These are phyloP conservation scores for Mustela erminea DNA, from an alignment of 2,797 vertebrate species.

Conservation along the genomic window DNA sequence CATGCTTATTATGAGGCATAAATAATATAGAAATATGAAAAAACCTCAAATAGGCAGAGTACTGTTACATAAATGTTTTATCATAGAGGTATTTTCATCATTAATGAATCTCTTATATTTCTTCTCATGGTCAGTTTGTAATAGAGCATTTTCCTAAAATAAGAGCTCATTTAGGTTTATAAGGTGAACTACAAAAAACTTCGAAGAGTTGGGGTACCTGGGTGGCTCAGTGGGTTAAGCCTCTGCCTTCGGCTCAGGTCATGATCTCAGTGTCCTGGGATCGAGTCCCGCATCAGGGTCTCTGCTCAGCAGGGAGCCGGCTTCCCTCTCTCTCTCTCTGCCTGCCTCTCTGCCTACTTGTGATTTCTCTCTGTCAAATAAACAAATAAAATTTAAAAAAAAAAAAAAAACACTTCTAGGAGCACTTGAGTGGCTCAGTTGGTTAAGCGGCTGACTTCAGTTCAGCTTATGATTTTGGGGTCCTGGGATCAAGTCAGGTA, in stretches of 20 bases:
- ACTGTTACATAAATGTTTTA: neutral
- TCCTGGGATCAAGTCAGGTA: neutral
- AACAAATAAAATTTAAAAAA: too few species aligned
- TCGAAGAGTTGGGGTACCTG: neutral
- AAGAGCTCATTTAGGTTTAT: constrained; percentile 21
- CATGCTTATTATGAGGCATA: constrained; percentile 44
- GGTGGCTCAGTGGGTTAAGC: neutral
- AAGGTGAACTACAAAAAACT: neutral
- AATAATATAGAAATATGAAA: constrained; percentile 55
- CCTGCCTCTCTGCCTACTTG: too few species aligned
- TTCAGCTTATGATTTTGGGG: neutral
- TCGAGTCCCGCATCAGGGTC: neutral
- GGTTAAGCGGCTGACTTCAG: neutral
- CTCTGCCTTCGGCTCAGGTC: neutral
- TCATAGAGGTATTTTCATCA: constrained; percentile 28
- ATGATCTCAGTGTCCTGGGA: neutral
- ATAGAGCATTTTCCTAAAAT: constrained; percentile 19
- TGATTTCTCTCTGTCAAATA: too few species aligned
- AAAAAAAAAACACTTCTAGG: neutral
- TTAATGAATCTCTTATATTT: constrained; percentile 28
- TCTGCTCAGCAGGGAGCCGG: too few species aligned
- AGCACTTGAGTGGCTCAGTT: neutral
- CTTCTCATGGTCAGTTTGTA: constrained; percentile 24
- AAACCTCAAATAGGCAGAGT: constrained; percentile 44
- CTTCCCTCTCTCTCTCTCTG: too few species aligned